A percentile compares a stretch with the other conserved stretches of the same genome.
Conservation (phyloP, 2,797 vertebrate genomes). For the Aselliscus stoliczkanus region DNA sequence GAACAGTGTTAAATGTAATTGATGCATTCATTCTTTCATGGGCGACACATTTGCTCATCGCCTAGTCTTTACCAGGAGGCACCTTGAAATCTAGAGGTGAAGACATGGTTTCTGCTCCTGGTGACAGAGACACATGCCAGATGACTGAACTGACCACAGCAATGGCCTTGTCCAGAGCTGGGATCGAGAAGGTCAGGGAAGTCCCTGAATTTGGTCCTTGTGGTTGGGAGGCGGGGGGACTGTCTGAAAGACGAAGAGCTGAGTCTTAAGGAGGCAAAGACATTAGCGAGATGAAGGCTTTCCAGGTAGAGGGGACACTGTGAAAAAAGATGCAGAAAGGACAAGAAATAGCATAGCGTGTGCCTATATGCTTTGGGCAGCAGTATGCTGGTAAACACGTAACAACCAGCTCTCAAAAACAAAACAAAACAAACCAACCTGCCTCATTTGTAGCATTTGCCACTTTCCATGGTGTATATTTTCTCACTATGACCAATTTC, state of each 20-base stretch:
- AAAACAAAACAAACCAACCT: background rate
- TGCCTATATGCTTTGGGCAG: background rate
- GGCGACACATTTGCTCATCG: background rate
- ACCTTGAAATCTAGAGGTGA: background rate
- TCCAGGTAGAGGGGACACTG: background rate
- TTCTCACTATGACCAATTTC: background rate
- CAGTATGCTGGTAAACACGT: too few species aligned
- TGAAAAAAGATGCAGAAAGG: background rate
- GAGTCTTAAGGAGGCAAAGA: background rate
- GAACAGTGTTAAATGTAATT: background rate
- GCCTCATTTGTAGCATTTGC: background rate
- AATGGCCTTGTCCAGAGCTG: background rate
- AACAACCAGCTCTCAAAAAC: accelerated
- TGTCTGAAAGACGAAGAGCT: background rate
- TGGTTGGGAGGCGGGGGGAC: background rate
- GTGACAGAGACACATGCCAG: background rate
- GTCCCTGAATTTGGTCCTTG: background rate
- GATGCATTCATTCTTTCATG: background rate
- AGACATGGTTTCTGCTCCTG: background rate
- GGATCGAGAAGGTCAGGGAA: background rate
- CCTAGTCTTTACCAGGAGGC: background rate
- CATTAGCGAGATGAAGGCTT: background rate
- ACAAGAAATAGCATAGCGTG: background rate
- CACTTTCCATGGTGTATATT: background rate
- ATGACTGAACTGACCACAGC: background rate